A percentile compares a stretch with the other conserved stretches of the same genome.
phyloP scores from a whole-genome alignment of 2,113 vertebrate species.

The Ctenodactylus gundi region DNA sequence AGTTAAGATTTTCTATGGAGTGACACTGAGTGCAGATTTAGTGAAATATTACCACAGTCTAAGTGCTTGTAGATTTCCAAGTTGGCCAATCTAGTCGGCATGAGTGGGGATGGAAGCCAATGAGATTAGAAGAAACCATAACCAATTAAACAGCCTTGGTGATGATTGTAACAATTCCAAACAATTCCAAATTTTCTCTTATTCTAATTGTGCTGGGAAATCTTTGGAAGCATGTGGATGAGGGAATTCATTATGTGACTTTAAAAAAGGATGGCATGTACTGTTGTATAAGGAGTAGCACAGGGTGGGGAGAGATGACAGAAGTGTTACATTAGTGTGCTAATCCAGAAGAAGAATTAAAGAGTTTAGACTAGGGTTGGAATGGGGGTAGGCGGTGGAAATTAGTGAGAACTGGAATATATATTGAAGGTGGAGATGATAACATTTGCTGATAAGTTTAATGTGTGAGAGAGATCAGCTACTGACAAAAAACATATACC shows the following conservation, averaged over 20 bases:
- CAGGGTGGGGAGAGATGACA: not conserved
- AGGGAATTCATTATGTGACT: not conserved
- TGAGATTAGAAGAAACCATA: not conserved
- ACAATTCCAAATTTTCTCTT: conserved; percentile 14
- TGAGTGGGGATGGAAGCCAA: not conserved
- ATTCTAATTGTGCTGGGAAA: conserved; percentile 12
- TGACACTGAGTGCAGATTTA: not conserved
- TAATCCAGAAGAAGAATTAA: conserved; percentile 16
- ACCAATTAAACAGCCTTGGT: not conserved
- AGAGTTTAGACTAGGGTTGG: not conserved
- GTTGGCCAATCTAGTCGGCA: not conserved
- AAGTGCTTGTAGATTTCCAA: not conserved
- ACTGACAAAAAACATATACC: not conserved
- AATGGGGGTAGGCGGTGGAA: not conserved
- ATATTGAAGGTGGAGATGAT: not conserved
- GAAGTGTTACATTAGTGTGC: not conserved
- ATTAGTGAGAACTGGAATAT: not conserved
- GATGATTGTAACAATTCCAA: not conserved
- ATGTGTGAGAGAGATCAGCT: not conserved
- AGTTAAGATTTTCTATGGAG: not conserved
- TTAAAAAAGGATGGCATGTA: not conserved
- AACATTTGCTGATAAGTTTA: not conserved
- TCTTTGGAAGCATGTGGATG: not conserved
- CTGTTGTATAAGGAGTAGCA: not conserved
- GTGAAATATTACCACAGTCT: not conserved